Evolutionary conservation across 2,888 invertebrate genomes (phyloP), one percentile per base, ranked within the genome.

Genomic region (Pardosa pseudoannulata): DNA sequence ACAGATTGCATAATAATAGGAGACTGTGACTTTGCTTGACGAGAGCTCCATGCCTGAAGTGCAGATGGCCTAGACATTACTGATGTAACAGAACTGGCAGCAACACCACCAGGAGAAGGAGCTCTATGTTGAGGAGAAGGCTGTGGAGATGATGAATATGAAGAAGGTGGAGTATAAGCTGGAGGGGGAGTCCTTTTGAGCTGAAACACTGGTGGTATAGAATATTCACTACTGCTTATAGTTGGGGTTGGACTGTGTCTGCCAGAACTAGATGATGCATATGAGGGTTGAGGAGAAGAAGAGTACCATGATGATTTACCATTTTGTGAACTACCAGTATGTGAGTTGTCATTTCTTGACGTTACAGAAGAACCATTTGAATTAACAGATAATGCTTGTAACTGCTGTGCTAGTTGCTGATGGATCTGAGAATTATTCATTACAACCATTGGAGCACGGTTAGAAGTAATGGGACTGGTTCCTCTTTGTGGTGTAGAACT

Each of bases 1-100:
- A 98, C 98, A 36, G 97, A 96, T 91, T 98, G 97, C 97, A 98
- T 98, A 88, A 98, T 97, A 89, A 98, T 96, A 7, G 97, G 97
- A 71, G 97, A 96, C 90, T 97, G 97, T 27, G 97, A 95, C 90
- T 95, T 96, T 50, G 96, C 95, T 91, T 97, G 97, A 72, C 96
- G 93, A 79, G 96, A 96, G 80, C 95, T 95, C 95, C 97, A 96
- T 68, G 96, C 95, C 91, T 95, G 95, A 79, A 96, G 93, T 2
- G 97, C 96, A 88, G 96, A 95, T 9, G 91, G 90, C 27, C 89
- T 79, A 36, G 89, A 81, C 70, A 89, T 79, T 36, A 88, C 87
- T 46, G 89, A 87, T 27, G 88, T 87, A 11, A 89, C 88, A 41
- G 89, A 87, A 16, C 86, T 88, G 13, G 89, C 56, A 36, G 82